Base-by-base conservation (phyloP, 1,140 invertebrate genomes). In the Goniozus legneri region DNA sequence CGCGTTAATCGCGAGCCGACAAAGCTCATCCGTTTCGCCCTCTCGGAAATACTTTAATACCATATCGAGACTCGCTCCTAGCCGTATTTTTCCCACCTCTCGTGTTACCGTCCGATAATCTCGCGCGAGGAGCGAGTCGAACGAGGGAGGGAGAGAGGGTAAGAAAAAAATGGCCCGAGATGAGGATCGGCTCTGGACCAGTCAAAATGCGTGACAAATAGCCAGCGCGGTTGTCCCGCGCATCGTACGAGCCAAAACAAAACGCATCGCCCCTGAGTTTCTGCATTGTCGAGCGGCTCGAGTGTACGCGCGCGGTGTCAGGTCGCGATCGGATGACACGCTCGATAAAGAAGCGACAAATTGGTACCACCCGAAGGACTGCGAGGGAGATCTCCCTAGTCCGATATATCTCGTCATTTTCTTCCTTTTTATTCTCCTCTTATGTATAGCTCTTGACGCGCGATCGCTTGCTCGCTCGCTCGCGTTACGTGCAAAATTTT, bases 251-350 rank as follows among this genome's bases (percentile, higher is more conserved):
- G 71, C 69, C 68, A 72, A 71, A 72, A 72, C 60, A 48, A 55
- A 60, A 56, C 56, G 61, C 57, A 54, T 57, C 61, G 57, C 44
- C 56, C 63, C 69, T 71, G 71, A 69, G 68, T 73, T 71, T 64
- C 62, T 65, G 71, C 70, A 71, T 65, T 73, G 53, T 48, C 50
- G 46, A 58, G 61, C 71, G 70, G 69, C 65, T 73, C 68, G 61
- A 65, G 65, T 60, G 65, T 65, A 71, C 60, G 45, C 38, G 44
- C 49, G 47, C 53, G 69, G 70, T 73, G 70, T 73, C 66, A 67
- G 69, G 58, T 73, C 67, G 62, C 69, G 64, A 67, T 70, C 64
- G 71, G 70, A 73, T 73, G 66, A 73, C n/a, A n/a, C 62, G 68
- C 54, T 60, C 62, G 70, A 73, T 73, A 73, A 73, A 69, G 64